Percentiles rank a stretch among this genome's conserved stretches.
Conservation (phyloP, 2,888 invertebrate genomes). For the Rhagophthalmus giganteus region DNA sequence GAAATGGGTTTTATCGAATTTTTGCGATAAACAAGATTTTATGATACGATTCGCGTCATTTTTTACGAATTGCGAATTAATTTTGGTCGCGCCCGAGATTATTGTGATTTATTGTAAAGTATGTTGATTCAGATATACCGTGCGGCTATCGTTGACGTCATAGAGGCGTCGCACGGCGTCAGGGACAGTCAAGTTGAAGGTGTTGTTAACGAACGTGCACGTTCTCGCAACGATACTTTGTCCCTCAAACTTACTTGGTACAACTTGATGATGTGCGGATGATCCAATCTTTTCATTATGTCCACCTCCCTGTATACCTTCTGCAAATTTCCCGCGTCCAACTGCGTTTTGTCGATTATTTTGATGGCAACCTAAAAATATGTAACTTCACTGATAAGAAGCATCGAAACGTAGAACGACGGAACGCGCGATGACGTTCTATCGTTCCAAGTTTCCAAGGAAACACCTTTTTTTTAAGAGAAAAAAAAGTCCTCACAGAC, state of each 20-base stretch:
- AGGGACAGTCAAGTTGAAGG: slow-evolving; percentile 54
- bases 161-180: slow-evolving; percentile 43
- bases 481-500: neutral
- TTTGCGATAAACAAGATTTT: slow-evolving; percentile 10
- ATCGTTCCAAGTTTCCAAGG: slow-evolving; percentile 4
- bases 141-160: slow-evolving; percentile 51
- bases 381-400: neutral
- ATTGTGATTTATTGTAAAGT: too few species aligned
- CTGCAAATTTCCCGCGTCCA: slow-evolving; percentile 87
- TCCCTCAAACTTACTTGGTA: slow-evolving; percentile 79
- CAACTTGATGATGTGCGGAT: slow-evolving; percentile 96
- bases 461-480: slow-evolving; percentile 5
- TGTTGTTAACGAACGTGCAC: slow-evolving; percentile 47
- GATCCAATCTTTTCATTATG: slow-evolving; percentile 94
- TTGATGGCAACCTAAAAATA: slow-evolving; percentile 88
- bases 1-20: slow-evolving; percentile 14
- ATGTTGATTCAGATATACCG: too few species aligned
- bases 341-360: slow-evolving; percentile 91
- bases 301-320: slow-evolving; percentile 97
- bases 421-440: neutral
- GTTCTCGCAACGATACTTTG: too few species aligned
- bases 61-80: slow-evolving; percentile 1
- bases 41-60: neutral
- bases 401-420: neutral
- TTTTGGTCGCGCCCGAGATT: too few species aligned